Percentiles rank a stretch among this genome's conserved stretches.
Conservation (phyloP, 1,140 invertebrate species). For the Drosophila bocki region DNA sequence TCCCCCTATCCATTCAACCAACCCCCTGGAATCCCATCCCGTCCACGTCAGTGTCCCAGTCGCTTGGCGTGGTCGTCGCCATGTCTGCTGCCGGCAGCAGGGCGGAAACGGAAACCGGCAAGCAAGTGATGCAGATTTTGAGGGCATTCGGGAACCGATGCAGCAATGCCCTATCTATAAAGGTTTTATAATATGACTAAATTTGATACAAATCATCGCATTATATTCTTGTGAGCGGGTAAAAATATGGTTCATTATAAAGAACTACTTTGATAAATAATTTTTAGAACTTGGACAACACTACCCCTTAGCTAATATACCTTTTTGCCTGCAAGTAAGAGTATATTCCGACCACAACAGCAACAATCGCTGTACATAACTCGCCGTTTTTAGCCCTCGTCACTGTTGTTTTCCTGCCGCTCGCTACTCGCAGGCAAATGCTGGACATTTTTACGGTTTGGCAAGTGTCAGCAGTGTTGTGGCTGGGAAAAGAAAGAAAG, state of each 20-base stretch:
- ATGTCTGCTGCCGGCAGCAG: slow-evolving; percentile 57
- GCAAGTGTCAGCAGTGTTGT: slow-evolving; percentile 69
- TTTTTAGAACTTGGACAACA: too few relatives aligned
- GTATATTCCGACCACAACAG: slow-evolving; percentile 49
- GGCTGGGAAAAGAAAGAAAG: slow-evolving; percentile 14
- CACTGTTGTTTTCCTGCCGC: slow-evolving; percentile 46
- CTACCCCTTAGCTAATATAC: background rate
- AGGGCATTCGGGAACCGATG: background rate
- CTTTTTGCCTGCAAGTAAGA: background rate
- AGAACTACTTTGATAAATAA: background rate
- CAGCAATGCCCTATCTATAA: slow-evolving; percentile 1
- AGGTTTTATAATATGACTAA: background rate
- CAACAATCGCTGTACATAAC: slow-evolving; percentile 62
- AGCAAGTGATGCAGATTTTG: slow-evolving; percentile 34
- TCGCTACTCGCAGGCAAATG: slow-evolving; percentile 63
- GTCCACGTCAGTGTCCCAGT: slow-evolving; percentile 5
- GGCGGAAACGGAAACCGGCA: slow-evolving; percentile 70
- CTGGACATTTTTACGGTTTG: slow-evolving; percentile 80
- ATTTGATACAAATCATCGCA: background rate
- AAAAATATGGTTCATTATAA: background rate
- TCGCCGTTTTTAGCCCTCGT: slow-evolving; percentile 57
- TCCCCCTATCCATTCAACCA: background rate
- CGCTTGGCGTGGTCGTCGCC: slow-evolving; percentile 32
- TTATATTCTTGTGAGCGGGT: background rate
- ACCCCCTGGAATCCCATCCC: background rate